Percentiles rank a stretch among this genome's conserved stretches.
Conservation (phyloP, 2,113 vertebrate species). For the Electrona antarctica region DNA sequence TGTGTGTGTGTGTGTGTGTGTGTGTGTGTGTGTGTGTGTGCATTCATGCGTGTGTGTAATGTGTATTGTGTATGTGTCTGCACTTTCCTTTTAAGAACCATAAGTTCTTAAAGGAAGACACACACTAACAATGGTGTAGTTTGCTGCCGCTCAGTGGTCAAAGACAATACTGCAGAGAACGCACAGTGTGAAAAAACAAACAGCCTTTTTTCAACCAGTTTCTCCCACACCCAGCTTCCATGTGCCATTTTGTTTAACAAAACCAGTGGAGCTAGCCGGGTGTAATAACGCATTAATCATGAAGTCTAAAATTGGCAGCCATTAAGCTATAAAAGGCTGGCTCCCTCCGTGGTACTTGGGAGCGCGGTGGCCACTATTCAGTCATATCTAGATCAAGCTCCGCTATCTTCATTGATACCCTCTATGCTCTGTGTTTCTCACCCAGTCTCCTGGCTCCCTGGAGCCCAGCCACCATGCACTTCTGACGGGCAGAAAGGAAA, state of each 20-base stretch:
- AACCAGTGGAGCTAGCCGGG: not conserved
- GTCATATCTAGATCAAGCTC: constrained; percentile 62
- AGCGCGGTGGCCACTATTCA: constrained; percentile 36
- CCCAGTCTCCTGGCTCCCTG: constrained; percentile 42
- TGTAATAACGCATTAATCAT: not conserved
- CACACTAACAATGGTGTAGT: constrained; percentile 28
- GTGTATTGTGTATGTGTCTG: not conserved
- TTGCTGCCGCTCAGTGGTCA: constrained; percentile 67
- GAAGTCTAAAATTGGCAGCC: not conserved
- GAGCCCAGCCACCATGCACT: constrained; percentile 48
- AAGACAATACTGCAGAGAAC: constrained; percentile 22
- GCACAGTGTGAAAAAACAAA: not conserved
- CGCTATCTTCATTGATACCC: constrained; percentile 55
- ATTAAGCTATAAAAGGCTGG: not conserved
- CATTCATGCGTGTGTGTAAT: not conserved
- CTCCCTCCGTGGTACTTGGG: constrained; percentile 59
- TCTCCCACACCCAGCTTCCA: not conserved
- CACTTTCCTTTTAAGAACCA: too few relatives aligned
- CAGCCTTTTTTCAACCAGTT: not conserved
- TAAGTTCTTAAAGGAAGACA: not conserved
- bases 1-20: not conserved
- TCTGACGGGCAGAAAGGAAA: constrained; percentile 50
- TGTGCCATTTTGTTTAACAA: not conserved
- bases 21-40: not conserved
- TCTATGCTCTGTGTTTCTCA: constrained; percentile 31